Evolutionary conservation across 1,140 invertebrate species (phyloP).

Genomic region (Drosophila nikananu): DNA sequence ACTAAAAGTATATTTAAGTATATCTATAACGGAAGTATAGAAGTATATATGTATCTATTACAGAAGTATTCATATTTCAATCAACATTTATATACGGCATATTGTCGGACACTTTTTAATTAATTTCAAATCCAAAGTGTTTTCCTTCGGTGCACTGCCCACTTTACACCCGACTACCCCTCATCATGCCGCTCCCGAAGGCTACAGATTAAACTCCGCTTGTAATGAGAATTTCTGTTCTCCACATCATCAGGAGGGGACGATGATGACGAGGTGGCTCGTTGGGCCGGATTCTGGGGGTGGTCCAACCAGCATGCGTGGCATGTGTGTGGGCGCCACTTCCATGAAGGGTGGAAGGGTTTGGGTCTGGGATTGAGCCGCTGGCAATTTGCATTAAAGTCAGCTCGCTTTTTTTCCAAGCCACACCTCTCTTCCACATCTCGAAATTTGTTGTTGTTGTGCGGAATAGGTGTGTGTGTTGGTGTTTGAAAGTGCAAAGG

Average conservation of each 20-base stretch:
- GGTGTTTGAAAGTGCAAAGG: slow-evolving; percentile 20
- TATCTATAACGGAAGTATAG: no score
- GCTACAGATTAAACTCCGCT: slow-evolving; percentile 77
- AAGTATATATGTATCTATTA: no score
- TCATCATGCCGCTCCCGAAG: neutral
- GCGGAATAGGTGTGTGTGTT: slow-evolving; percentile 15
- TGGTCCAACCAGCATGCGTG: slow-evolving; percentile 17
- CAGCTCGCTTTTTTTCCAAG: slow-evolving; percentile 44
- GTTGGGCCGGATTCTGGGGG: slow-evolving; percentile 7
- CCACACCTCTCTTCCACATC: slow-evolving; percentile 37
- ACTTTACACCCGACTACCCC: slow-evolving; percentile 9
- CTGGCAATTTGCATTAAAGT: slow-evolving; percentile 79
- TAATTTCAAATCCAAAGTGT: neutral
- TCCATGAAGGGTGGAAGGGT: slow-evolving; percentile 17
- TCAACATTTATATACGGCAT: neutral
- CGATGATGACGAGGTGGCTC: slow-evolving; percentile 32
- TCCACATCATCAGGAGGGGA: slow-evolving; percentile 24
- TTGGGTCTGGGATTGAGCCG: slow-evolving; percentile 38
- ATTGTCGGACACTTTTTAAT: neutral
- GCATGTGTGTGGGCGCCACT: slow-evolving; percentile 7
- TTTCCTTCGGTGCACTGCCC: slow-evolving; percentile 3
- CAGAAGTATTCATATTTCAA: no score
- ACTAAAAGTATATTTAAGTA: no score
- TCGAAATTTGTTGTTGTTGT: slow-evolving; percentile 20
- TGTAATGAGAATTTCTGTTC: slow-evolving; percentile 79